Base-by-base conservation (phyloP, 2,113 vertebrate species). In the Drymodes brunneopygia region DNA sequence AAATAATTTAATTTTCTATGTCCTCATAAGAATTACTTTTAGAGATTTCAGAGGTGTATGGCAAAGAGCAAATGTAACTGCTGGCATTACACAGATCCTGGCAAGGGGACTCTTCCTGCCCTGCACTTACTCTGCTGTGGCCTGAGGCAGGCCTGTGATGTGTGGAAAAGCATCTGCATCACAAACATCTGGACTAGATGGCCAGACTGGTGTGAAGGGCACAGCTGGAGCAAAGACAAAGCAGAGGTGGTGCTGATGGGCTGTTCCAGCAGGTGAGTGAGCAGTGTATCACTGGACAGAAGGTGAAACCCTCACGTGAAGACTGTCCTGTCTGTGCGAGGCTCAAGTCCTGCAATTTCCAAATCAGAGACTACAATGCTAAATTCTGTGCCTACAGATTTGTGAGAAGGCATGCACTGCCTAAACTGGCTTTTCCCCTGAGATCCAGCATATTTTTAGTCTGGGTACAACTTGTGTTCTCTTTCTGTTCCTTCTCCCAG, bases 281-380 rank as follows among this genome's bases (percentile, higher is more conserved):
- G 42, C 35, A 24, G 36, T 25, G 45, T 10, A 33, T 73, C 36
- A 22, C 21, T 3, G 15, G 48, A 17, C 22, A 60, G 61, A 36
- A 84, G 15, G 23, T 15, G 38, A 73, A 62, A 50, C 28, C 28
- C 77, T 89, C 50, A 14, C 10, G 17, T 2, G 4, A 42, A 35
- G 44, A 17, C 14, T 5, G 27, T 57, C 54, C 66, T 81, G 28
- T 11, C 29, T 71, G 8, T 40, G 57, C 0, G 0, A 53, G 60
- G 60, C 78, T 78, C 24, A 12, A 29, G 28, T n/a, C 33, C 33
- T 58, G 47, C 12, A 8, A 16, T 58, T 71, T 78, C 51, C 31
- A 35, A 42, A 33, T n/a, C 7, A 11, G 72, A 10, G 19, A n/a
- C 31, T 40, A 16, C n/a, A 48, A 9, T 14, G n/a, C 51, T 11